Evolutionary conservation across 2,888 invertebrate genomes (phyloP).

Genomic region (Drosophila siamana): DNA sequence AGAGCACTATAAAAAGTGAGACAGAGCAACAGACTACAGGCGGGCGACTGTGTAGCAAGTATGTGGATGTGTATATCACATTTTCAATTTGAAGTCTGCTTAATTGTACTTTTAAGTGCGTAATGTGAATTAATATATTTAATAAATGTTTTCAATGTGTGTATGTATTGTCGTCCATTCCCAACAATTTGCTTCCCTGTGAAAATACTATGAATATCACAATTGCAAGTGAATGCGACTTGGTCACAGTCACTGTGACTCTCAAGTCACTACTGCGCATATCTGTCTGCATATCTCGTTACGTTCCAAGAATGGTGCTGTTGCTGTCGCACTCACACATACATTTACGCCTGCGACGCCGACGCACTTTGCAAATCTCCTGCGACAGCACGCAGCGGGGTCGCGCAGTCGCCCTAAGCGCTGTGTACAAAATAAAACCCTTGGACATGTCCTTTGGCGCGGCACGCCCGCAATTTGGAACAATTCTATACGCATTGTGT

Average conservation of each 20-base stretch:
- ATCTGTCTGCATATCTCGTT: conserved; percentile 38
- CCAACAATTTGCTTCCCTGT: no score
- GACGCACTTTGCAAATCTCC: conserved; percentile 52
- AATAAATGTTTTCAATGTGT: no score
- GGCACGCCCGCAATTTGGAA: conserved; percentile 67
- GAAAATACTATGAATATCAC: no score
- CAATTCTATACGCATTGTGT: conserved; percentile 41
- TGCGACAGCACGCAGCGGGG: conserved; percentile 21
- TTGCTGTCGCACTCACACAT: conserved; percentile 23
- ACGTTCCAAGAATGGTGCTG: conserved; percentile 54
- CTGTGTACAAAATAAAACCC: conserved; percentile 79
- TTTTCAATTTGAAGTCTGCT: no score
- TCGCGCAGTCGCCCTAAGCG: conserved; percentile 31
- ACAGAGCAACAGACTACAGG: background rate
- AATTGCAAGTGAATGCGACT: background rate
- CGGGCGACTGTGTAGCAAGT: background rate
- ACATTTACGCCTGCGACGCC: conserved; percentile 17
- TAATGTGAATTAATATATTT: no score
- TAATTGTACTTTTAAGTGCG: no score
- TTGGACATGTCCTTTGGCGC: conserved; percentile 59
- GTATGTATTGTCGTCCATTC: no score
- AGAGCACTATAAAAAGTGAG: background rate
- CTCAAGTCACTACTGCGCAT: conserved; percentile 16
- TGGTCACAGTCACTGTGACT: conserved; percentile 15
- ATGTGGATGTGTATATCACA: no score